A percentile compares a stretch with the other conserved stretches of the same genome.
phyloP scores from a whole-genome alignment of 2,888 invertebrate species.

The Melipona beecheii region DNA sequence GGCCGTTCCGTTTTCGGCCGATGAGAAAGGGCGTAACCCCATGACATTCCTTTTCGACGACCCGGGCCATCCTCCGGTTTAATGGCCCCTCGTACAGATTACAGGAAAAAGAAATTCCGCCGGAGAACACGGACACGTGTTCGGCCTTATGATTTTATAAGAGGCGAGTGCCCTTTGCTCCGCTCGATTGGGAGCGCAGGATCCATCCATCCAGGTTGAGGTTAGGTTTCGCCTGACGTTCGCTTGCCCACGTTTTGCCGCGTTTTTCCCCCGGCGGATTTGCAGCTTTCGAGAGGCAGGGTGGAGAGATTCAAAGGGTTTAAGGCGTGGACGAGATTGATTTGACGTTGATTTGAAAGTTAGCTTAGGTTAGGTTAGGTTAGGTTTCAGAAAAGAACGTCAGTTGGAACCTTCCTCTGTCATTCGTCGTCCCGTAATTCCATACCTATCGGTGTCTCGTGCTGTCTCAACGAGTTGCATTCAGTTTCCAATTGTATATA shows the following conservation, averaged over 20 bases:
- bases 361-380: too few species aligned
- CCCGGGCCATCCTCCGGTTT: constrained; percentile 54
- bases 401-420: neutral
- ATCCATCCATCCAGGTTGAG: neutral
- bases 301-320: neutral
- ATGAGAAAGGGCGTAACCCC: constrained; percentile 66
- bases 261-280: neutral
- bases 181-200: neutral
- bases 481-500: neutral
- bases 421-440: neutral
- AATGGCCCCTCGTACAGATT: constrained; percentile 64
- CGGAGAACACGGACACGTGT: constrained; percentile 43
- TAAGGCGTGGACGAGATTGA: neutral
- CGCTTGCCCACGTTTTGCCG: neutral
- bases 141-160: constrained; percentile 35
- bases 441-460: neutral
- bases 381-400: neutral
- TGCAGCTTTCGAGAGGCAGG: neutral
- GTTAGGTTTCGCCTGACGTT: neutral
- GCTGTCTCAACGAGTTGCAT: constrained; percentile 10
- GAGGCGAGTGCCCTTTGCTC: neutral
- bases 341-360: neutral
- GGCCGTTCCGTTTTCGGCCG: constrained; percentile 39
- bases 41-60: constrained; percentile 64
- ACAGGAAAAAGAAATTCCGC: constrained; percentile 53